Evolutionary conservation across 2,888 invertebrate genomes (phyloP).

Genomic region (Bruchidius siliquastri): DNA sequence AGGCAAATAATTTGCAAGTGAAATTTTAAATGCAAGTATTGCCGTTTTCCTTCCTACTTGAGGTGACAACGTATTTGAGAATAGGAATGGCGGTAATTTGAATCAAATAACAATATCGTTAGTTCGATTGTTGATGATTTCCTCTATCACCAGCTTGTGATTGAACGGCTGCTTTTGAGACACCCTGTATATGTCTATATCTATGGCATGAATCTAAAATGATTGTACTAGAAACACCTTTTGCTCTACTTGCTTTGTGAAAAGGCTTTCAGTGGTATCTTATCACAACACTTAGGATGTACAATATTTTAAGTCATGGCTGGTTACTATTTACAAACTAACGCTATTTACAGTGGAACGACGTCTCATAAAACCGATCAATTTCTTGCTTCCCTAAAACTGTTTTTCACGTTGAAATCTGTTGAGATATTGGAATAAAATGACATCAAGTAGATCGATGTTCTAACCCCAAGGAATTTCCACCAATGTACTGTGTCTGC

Average conservation of each 20-base stretch:
- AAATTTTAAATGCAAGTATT: too few species aligned
- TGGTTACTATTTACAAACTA: conserved; percentile 38
- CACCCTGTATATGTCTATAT: background rate
- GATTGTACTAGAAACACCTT: conserved; percentile 17
- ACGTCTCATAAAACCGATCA: background rate
- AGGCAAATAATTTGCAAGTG: too few species aligned
- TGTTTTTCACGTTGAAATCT: background rate
- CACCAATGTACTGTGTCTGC: too few species aligned
- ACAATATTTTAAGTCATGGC: conserved; percentile 41
- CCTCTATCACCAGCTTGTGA: too few species aligned
- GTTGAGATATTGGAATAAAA: background rate
- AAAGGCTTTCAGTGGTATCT: conserved; percentile 26
- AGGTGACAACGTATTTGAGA: too few species aligned
- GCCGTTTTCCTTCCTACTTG: too few species aligned
- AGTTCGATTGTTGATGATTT: too few species aligned
- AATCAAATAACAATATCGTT: too few species aligned
- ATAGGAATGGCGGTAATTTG: too few species aligned
- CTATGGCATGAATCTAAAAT: conserved; percentile 7
- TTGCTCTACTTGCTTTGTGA: conserved; percentile 29
- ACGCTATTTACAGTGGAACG: conserved; percentile 39
- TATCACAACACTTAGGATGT: conserved; percentile 35
- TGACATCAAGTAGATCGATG: background rate
- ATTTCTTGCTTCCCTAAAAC: background rate
- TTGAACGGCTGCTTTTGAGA: too few species aligned
- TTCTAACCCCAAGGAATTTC: too few species aligned